Evolutionary conservation across 1,140 invertebrate genomes (phyloP).

Genomic region (Drosophila subobscura): DNA sequence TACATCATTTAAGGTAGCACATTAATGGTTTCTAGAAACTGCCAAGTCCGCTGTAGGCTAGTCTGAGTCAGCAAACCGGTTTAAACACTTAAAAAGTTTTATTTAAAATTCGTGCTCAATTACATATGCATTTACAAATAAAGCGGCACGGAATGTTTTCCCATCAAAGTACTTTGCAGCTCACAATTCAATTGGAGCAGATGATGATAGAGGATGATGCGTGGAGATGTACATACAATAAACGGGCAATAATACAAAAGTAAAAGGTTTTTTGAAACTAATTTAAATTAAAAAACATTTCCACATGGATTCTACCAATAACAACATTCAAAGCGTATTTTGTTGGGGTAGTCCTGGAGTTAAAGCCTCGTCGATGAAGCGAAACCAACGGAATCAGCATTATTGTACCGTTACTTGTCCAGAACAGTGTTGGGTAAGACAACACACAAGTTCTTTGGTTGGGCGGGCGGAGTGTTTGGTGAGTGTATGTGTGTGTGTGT

Average conservation of each 20-base stretch:
- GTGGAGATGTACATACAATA: slow-evolving; percentile 31
- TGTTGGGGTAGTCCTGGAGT: slow-evolving; percentile 22
- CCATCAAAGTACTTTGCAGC: slow-evolving; percentile 11
- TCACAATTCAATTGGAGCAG: slow-evolving; percentile 42
- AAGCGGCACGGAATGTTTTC: slow-evolving; percentile 71
- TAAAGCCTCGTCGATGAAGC: slow-evolving; percentile 21
- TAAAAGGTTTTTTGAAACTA: slow-evolving; percentile 18
- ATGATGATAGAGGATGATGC: background rate
- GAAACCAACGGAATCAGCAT: background rate
- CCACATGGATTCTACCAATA: slow-evolving; percentile 23
- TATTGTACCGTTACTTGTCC: background rate
- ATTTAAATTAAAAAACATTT: slow-evolving; percentile 4
- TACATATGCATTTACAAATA: slow-evolving; percentile 44
- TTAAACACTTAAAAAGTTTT: slow-evolving; percentile 51
- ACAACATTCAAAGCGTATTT: slow-evolving; percentile 53
- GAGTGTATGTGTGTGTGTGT: slow-evolving; percentile 14
- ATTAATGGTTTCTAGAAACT: no score
- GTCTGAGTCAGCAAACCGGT: slow-evolving; percentile 8
- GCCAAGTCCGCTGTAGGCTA: background rate
- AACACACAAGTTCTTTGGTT: background rate
- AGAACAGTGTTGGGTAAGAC: background rate
- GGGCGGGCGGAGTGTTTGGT: slow-evolving; percentile 14
- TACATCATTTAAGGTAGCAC: no score
- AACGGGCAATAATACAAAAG: slow-evolving; percentile 41
- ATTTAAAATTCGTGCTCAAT: slow-evolving; percentile 67